A percentile compares a stretch with the other conserved stretches of the same genome.
Conservation (phyloP, 2,113 vertebrate species). For the Indri indri region DNA sequence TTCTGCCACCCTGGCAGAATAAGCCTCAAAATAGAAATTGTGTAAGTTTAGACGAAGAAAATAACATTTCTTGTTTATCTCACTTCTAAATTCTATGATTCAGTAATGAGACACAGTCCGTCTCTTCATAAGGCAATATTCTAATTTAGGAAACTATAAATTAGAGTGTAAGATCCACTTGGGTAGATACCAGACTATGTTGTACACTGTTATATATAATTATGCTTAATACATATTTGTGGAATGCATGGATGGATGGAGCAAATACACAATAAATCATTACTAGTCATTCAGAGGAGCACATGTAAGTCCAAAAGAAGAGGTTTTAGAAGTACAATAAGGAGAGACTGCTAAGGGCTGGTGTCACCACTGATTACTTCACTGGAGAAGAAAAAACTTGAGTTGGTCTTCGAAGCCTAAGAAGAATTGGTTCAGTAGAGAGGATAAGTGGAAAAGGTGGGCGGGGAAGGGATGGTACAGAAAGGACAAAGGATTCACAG, state of each 20-base stretch:
- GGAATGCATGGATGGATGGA: background rate
- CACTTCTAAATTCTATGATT: background rate
- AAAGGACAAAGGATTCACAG: background rate
- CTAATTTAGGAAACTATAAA: background rate
- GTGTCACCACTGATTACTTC: background rate
- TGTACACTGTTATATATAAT: background rate
- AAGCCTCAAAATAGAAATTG: background rate
- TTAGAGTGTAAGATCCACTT: background rate
- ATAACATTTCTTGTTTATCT: background rate
- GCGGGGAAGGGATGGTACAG: background rate
- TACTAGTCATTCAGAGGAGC: background rate
- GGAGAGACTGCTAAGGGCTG: background rate
- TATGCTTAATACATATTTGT: background rate
- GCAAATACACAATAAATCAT: background rate
- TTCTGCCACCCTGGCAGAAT: background rate
- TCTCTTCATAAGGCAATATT: background rate
- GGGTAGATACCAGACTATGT: background rate
- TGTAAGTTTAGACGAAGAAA: background rate
- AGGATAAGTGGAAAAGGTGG: background rate
- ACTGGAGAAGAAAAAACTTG: background rate
- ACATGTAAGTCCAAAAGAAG: background rate
- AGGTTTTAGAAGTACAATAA: background rate
- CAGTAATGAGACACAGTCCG: background rate
- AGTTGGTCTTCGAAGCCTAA: background rate
- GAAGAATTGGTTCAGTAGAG: background rate